These are phyloP conservation scores for Thelaira solivaga DNA, from an alignment of 2,888 invertebrate species.

Conservation along the genomic window DNA sequence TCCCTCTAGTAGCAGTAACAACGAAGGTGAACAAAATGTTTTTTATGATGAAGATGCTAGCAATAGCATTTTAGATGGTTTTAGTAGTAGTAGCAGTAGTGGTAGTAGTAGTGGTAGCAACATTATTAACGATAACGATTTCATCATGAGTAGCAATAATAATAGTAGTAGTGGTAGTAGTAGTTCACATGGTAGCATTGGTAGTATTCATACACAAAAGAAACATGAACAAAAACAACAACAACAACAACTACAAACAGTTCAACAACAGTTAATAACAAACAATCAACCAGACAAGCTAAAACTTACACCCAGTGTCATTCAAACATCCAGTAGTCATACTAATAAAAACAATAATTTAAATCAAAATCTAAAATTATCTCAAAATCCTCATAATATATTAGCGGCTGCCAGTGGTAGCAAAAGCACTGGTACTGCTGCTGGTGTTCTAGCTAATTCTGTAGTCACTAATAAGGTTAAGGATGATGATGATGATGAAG, in stretches of 20 bases:
- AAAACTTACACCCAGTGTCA: constrained; percentile 61
- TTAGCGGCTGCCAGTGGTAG: constrained; percentile 53
- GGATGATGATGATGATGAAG: constrained; percentile 80
- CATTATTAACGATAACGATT: constrained; percentile 55
- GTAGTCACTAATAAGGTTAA: constrained; percentile 64
- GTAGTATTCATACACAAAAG: constrained; percentile 61
- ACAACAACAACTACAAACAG: constrained; percentile 56
- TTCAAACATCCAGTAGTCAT: constrained; percentile 62
- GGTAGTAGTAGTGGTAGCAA: constrained; percentile 63
- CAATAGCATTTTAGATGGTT: constrained; percentile 72
- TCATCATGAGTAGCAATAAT: constrained; percentile 51
- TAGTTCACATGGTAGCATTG: constrained; percentile 44
- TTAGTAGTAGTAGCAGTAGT: constrained; percentile 68
- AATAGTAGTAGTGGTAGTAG: constrained; percentile 36
- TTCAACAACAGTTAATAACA: constrained; percentile 55
- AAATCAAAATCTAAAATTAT: constrained; percentile 46
- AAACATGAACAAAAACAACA: constrained; percentile 54
- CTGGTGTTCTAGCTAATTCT: constrained; percentile 45
- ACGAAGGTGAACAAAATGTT: constrained; percentile 77
- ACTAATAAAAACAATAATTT: constrained; percentile 60
- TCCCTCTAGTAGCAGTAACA: constrained; percentile 67
- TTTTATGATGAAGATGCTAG: constrained; percentile 76
- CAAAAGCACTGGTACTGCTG: background rate
- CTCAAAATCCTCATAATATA: constrained; percentile 67
- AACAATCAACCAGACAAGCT: constrained; percentile 49